These are phyloP conservation scores for Catonia carolina DNA, from an alignment of 2,888 invertebrate species.

Conservation along the genomic window DNA sequence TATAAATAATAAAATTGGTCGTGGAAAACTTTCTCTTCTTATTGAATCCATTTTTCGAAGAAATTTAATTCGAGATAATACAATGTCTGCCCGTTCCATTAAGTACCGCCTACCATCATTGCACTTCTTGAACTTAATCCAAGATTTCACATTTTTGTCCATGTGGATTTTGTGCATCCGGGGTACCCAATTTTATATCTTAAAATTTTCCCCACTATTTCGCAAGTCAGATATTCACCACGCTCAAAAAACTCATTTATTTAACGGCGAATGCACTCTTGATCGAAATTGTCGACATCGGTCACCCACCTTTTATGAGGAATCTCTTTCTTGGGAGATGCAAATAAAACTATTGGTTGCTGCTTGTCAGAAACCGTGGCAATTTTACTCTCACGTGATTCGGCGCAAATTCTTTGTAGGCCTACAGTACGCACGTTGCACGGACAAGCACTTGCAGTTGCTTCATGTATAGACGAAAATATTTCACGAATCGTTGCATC, in stretches of 20 bases:
- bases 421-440: too few relatives aligned
- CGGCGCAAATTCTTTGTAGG: too few relatives aligned
- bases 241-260: background rate
- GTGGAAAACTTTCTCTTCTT: background rate
- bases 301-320: background rate
- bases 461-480: too few relatives aligned
- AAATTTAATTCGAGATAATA: background rate
- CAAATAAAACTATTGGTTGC: background rate
- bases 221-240: background rate
- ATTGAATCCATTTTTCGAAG: slow-evolving; percentile 5
- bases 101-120: slow-evolving; percentile 9
- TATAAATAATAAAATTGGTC: background rate
- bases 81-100: slow-evolving; percentile 7
- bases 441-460: too few relatives aligned
- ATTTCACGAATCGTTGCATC: too few relatives aligned
- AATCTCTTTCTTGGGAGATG: background rate
- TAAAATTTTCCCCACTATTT: background rate
- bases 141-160: background rate
- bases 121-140: slow-evolving; percentile 9
- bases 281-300: background rate
- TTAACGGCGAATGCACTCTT: background rate
- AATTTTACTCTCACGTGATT: too few relatives aligned
- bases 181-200: background rate
- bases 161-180: background rate
- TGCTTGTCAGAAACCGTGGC: too few relatives aligned